Evolutionary conservation across 2,113 vertebrate species (phyloP), one percentile per base, ranked within the genome.

Genomic region (Alethe diademata): DNA sequence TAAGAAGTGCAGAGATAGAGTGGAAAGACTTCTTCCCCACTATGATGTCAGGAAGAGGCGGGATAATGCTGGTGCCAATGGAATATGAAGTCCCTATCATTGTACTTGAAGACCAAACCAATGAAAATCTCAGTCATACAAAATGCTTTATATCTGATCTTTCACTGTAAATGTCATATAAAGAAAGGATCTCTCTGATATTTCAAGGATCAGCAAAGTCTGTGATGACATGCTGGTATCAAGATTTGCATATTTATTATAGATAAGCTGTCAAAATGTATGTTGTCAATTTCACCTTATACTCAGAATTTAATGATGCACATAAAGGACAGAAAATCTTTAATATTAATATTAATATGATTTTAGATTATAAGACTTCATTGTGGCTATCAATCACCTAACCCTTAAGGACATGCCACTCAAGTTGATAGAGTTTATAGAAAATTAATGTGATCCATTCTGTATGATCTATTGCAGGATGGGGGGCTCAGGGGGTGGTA

Each of bases 331-430:
- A 97, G 98, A 97, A 98, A 98, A 98, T 98, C 98, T 98, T 98
- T 98, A 98, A 98, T 98, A 98, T 98, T 98, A 98, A 98, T 98
- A 98, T 98, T 98, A 98, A 98, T 98, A 98, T 98, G 95, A 98
- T 98, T 98, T 98, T 96, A 97, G 97, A 98, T 98, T 97, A 98
- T 98, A 98, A 98, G 97, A 97, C 97, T 61, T 97, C 97, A 97
- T 97, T 97, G 97, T 96, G 96, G 97, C 96, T 98, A 98, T 98
- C 98, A 97, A 97, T 98, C 98, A 98, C 95, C 96, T 94, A 98
- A 97, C 96, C 97, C 97, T 98, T 98, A 98, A 98, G 97, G 98
- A 98, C 95, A 97, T 97, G 97, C 97, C 98, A 97, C 96, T 98
- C 97, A 98, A 97, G 92, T 97, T 97, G 98, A 98, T 97, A 97